Evolutionary conservation across 2,113 vertebrate species (phyloP).

Genomic region (Collichthys lucidus): DNA sequence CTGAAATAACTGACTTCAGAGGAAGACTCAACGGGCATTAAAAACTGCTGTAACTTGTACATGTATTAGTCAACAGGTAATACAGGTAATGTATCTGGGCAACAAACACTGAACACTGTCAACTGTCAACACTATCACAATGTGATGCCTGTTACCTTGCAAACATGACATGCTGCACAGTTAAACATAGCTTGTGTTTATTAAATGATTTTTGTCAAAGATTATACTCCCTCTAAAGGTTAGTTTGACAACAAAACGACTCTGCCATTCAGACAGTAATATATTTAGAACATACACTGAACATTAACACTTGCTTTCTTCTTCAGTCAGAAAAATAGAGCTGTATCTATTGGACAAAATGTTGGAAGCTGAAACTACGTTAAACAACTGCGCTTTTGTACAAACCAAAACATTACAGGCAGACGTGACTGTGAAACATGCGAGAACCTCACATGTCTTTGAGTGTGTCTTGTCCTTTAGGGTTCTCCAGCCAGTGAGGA

Average conservation of each 20-base stretch:
- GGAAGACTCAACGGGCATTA: neutral
- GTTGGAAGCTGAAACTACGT: neutral
- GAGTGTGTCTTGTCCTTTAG: slow-evolving; percentile 66
- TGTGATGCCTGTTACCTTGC: neutral
- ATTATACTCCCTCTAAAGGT: neutral
- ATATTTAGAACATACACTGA: neutral
- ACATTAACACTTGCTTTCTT: neutral
- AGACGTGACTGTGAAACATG: neutral
- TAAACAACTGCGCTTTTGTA: neutral
- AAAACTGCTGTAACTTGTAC: neutral
- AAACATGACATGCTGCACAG: neutral
- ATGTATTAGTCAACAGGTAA: neutral
- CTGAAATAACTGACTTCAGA: neutral
- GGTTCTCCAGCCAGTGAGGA: slow-evolving; percentile 81
- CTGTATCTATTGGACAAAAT: neutral
- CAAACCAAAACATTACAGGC: neutral
- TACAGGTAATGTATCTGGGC: neutral
- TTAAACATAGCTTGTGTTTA: neutral
- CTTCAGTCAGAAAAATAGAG: neutral
- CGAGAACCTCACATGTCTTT: slow-evolving; percentile 73
- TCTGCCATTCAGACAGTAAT: neutral
- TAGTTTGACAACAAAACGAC: neutral
- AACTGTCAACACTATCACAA: neutral
- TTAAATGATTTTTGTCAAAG: neutral
- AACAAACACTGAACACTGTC: neutral